Conservation (phyloP, 1,140 invertebrate species). For the Cherax destructor region DNA sequence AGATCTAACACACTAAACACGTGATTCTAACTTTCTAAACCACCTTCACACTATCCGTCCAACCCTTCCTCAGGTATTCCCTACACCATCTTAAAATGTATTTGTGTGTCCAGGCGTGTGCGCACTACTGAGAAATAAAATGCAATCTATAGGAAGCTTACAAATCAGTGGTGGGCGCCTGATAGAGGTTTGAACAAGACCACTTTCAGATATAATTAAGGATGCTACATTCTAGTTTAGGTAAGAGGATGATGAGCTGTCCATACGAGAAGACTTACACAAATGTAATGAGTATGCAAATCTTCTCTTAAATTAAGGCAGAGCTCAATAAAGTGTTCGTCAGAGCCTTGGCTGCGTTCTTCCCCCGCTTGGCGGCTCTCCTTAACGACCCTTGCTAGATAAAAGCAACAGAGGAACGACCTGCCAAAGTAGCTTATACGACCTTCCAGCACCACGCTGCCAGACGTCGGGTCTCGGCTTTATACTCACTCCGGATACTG, state of each 20-base stretch:
- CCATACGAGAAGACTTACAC: conserved; percentile 47
- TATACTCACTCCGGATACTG: conserved; percentile 30
- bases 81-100: no score
- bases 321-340: conserved; percentile 64
- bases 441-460: conserved; percentile 1
- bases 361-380: conserved; percentile 36
- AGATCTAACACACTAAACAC: no score
- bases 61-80: no score
- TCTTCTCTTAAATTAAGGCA: conserved; percentile 61
- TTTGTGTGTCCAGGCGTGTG: no score
- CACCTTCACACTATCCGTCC: no score
- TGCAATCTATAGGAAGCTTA: neutral
- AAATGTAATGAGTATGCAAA: conserved; percentile 67
- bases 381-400: conserved; percentile 51
- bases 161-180: conserved; percentile 1
- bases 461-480: neutral
- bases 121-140: neutral
- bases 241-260: conserved; percentile 44
- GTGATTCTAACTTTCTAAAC: no score
- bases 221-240: conserved; percentile 39
- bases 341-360: conserved; percentile 39
- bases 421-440: conserved; percentile 64
- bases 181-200: conserved; percentile 19
- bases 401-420: conserved; percentile 57
- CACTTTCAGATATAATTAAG: conserved; percentile 50